Percentiles rank a stretch among this genome's conserved stretches.
phyloP scores from a whole-genome alignment of 2,888 invertebrate species.

The Mystacides longicornis region DNA sequence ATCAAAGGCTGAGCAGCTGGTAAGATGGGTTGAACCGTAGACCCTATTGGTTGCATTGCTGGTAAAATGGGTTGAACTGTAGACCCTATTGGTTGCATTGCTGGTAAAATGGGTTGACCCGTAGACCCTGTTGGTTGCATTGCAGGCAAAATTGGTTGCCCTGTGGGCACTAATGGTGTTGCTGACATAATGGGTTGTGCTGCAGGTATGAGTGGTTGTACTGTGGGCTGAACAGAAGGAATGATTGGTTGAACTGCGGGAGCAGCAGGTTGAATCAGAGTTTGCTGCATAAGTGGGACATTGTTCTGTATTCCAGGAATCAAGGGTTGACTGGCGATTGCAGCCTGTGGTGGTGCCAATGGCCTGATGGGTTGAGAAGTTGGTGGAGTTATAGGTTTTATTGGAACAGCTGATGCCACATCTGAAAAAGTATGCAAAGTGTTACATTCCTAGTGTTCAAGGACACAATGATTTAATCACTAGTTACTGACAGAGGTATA shows the following conservation, averaged over 20 bases:
- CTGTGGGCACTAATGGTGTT: conserved; percentile 11
- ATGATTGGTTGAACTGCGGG: conserved; percentile 14
- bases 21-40: conserved; percentile 16
- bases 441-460: no score
- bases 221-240: conserved; percentile 18
- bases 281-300: conserved; percentile 32
- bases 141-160: conserved; percentile 21
- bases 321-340: conserved; percentile 27
- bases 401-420: conserved; percentile 9
- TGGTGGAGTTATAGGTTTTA: conserved; percentile 19
- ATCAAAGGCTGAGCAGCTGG: conserved; percentile 25
- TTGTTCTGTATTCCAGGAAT: conserved; percentile 26
- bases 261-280: conserved; percentile 24
- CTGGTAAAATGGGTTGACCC: conserved; percentile 12
- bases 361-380: conserved; percentile 31
- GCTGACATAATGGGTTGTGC: conserved; percentile 14
- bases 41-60: conserved; percentile 20
- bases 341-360: conserved; percentile 34
- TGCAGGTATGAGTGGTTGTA: conserved; percentile 25
- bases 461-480: no score
- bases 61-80: conserved; percentile 36
- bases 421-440: conserved; percentile 2
- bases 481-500: no score
- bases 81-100: conserved; percentile 10
- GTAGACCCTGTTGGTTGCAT: neutral